phyloP scores from a whole-genome alignment of 2,113 vertebrate genomes.

The Podarcis cretensis region DNA sequence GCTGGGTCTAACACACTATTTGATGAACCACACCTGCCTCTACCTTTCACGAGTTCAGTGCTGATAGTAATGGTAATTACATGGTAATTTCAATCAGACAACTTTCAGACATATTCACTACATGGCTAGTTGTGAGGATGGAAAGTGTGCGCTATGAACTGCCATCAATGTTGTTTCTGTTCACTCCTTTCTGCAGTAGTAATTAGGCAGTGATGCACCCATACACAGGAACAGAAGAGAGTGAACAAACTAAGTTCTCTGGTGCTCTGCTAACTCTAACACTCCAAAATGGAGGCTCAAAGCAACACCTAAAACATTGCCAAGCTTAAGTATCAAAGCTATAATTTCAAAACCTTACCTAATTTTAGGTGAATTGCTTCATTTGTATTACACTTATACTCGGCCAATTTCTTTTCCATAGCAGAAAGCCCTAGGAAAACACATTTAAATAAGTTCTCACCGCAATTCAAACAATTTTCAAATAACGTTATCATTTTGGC shows the following conservation, averaged over 20 bases:
- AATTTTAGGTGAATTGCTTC: slow-evolving; percentile 95
- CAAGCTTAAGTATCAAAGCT: neutral
- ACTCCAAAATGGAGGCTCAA: neutral
- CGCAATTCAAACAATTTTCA: neutral
- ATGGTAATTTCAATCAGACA: neutral
- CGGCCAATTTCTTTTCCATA: slow-evolving; percentile 96
- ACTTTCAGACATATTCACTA: neutral
- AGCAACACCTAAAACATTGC: neutral
- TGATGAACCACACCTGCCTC: neutral
- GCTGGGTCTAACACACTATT: neutral
- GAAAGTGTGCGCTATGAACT: neutral
- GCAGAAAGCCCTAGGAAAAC: slow-evolving; percentile 83
- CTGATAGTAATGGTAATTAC: neutral
- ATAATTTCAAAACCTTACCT: slow-evolving; percentile 76
- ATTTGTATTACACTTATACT: slow-evolving; percentile 98
- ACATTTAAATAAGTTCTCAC: neutral
- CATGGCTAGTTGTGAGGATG: neutral
- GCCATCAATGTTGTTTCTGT: neutral
- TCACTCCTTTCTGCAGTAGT: neutral
- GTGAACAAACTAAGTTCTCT: slow-evolving; percentile 3
- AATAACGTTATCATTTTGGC: neutral
- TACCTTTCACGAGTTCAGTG: neutral
- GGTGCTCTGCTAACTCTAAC: neutral
- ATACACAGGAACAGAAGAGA: neutral
- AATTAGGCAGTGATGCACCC: neutral